Evolutionary conservation across 2,888 invertebrate genomes (phyloP), one percentile per base, ranked within the genome.

Genomic region (Melipona beecheii): DNA sequence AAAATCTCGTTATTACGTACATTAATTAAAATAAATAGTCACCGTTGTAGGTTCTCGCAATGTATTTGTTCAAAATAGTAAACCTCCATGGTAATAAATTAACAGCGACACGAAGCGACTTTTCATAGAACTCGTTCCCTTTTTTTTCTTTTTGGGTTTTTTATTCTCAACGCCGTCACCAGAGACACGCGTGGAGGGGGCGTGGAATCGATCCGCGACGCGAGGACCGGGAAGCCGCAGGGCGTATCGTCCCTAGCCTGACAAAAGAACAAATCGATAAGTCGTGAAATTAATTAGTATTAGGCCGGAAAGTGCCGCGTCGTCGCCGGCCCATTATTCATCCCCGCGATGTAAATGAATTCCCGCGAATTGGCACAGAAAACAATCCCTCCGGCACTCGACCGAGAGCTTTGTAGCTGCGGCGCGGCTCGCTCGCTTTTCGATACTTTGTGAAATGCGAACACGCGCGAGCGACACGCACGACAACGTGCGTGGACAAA

Each of bases 181-280:
- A 9, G 49, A 9, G 49, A 49, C 5, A 68, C 49, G 43, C 43
- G n/a, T 9, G 36, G 1, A 9, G 36, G 17, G 15, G 24, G 24
- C 11, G n/a, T 49, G 6, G 68, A 62, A 69, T 62, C 79, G 79
- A 78, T 43, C 36, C 36, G 36, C 13, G 27, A 13, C 0, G 17
- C 31, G 31, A 77, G 31, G 54, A 21, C 54, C 19, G 27, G 19
- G 17, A 11, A 60, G 50, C 43, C 58, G 9, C 21, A n/a, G 36
- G 27, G 52, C 62, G 76, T 27, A n/a, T 65, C 31, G 31, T 19
- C 36, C 0, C 19, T 43, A n/a, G 49, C 19, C 36, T 27, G 43
- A 85, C 80, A 89, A 86, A 84, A 81, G 84, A 87, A 87, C 85
- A 78, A 36, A 89, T 87, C 82, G 86, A 89, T 78, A 75, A 72